Percentiles rank a stretch among this genome's conserved stretches.
phyloP scores from a whole-genome alignment of 2,888 invertebrate species.

The Ephialtes manifestator region DNA sequence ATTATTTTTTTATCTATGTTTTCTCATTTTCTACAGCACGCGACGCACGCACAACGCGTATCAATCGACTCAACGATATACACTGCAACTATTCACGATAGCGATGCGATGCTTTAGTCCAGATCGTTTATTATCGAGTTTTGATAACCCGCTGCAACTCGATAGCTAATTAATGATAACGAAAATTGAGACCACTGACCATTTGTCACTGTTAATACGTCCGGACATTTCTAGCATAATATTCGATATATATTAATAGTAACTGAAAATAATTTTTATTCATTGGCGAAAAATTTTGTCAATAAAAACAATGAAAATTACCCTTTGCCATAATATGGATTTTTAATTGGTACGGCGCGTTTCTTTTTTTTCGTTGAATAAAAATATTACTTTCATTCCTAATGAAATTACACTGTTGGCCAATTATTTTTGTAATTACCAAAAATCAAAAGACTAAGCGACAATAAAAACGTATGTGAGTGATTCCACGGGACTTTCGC shows the following conservation, averaged over 20 bases:
- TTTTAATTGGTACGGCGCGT: too few relatives aligned
- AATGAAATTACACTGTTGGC: too few relatives aligned
- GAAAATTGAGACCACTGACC: conserved; percentile 5
- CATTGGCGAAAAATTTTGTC: too few relatives aligned
- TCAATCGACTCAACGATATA: background rate
- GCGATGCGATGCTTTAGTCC: background rate
- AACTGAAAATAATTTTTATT: too few relatives aligned
- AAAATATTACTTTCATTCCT: too few relatives aligned
- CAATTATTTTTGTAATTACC: background rate
- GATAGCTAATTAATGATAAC: conserved; percentile 12
- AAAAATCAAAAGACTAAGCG: background rate
- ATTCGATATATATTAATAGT: background rate
- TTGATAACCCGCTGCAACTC: conserved; percentile 29
- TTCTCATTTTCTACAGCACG: conserved; percentile 30
- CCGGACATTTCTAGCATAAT: background rate
- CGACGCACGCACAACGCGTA: conserved; percentile 22
- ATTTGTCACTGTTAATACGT: background rate
- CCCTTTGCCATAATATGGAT: too few relatives aligned
- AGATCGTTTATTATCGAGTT: conserved; percentile 23
- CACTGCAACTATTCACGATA: background rate
- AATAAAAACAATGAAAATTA: too few relatives aligned
- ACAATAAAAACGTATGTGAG: background rate
- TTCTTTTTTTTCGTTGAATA: background rate
- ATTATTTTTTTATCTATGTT: conserved; percentile 24
- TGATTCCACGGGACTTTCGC: too few relatives aligned